phyloP scores from a whole-genome alignment of 2,888 invertebrate genomes.

The Syritta pipiens region DNA sequence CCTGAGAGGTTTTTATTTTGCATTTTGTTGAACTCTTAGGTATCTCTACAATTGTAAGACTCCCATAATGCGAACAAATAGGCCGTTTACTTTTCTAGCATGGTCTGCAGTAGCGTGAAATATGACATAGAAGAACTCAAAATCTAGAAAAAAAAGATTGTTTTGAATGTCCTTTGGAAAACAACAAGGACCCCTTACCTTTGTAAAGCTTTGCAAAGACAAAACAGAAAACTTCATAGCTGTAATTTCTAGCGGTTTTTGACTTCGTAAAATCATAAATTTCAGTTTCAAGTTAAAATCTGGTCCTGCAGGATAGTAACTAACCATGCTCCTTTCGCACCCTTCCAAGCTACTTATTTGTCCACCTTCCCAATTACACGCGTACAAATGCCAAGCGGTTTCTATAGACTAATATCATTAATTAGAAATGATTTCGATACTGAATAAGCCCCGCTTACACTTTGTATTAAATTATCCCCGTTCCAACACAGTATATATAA shows the following conservation, averaged over 20 bases:
- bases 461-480: slow-evolving; percentile 77
- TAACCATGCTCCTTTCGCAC: not conserved
- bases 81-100: slow-evolving; percentile 70
- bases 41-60: too few species aligned
- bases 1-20: too few species aligned
- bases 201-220: slow-evolving; percentile 77
- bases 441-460: slow-evolving; percentile 70
- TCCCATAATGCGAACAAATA: too few species aligned
- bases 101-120: slow-evolving; percentile 77
- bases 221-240: slow-evolving; percentile 77
- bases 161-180: not conserved
- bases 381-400: slow-evolving; percentile 75
- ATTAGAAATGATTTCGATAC: not conserved
- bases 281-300: slow-evolving; percentile 73
- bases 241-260: slow-evolving; percentile 76
- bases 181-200: slow-evolving; percentile 70
- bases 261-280: slow-evolving; percentile 77
- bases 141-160: slow-evolving; percentile 72
- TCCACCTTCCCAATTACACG: slow-evolving; percentile 76
- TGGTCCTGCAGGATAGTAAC: slow-evolving; percentile 70
- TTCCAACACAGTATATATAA: slow-evolving; percentile 77
- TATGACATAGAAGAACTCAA: slow-evolving; percentile 78
- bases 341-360: not conserved
- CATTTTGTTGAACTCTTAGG: too few species aligned
- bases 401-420: slow-evolving; percentile 71